Base-by-base conservation (phyloP, 2,113 vertebrate genomes). In the Hypanus sabinus region DNA sequence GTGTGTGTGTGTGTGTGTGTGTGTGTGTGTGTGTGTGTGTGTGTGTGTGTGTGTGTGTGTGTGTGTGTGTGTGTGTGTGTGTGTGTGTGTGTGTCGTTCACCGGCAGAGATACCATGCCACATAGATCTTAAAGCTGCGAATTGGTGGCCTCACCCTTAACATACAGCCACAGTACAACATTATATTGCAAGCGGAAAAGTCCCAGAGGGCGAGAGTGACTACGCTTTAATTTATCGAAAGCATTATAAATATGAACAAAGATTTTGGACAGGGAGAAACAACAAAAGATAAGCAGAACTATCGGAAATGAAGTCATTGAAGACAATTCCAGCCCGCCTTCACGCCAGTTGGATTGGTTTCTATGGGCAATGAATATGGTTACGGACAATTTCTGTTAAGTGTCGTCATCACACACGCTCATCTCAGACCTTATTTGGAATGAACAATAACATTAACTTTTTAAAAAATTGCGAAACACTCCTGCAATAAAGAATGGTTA, bases 301-400 rank as follows among this genome's bases (percentile, higher is more conserved):
- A 60, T 87, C 83, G 83, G 83, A 87, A 87, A 87, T 87, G 83
- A 87, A 87, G 30, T 87, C 83, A 87, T 87, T 87, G 83, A 87
- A 87, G 55, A 60, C 18, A 6, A 6, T 3, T 10, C 3, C 83
- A 55, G 16, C 16, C 80, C 80, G 80, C 80, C 80, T 36, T 9
- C 36, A 46, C 6, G 12, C 55, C 55, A 10, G 27, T 30, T 0
- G 55, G 83, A 87, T 87, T 87, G 83, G 83, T n/a, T n/a, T 87
- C 55, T 87, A 0, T 12, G 83, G 46, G 24, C 12, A 60, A 87
- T 5, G 12, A 30, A 55, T 60, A 87, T 57, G 55, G 83, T 62
- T 60, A 5, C 5, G 24, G 55, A 11, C 46, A 60, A 24, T 60
- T 60, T 87, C 55, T 87, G 83, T 87, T 87, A 60, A 2, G 30